These are phyloP conservation scores for Ictidomys tridecemlineatus DNA, from an alignment of 2,113 vertebrate species.

Conservation along the genomic window DNA sequence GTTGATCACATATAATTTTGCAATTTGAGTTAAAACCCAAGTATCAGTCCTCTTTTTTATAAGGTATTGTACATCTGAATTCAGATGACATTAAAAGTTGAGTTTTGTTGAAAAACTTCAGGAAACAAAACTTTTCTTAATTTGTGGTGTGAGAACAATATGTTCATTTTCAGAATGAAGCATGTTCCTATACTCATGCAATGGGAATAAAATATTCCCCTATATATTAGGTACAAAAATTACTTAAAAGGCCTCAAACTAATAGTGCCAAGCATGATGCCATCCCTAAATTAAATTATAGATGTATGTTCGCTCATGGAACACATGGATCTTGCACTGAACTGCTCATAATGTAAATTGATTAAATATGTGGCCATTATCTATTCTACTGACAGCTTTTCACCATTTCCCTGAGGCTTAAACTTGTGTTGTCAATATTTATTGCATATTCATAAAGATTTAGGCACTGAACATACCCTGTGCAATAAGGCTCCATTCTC, in stretches of 20 bases:
- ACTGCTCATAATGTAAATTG: constrained; percentile 40
- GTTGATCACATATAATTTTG: neutral
- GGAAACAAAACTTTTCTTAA: neutral
- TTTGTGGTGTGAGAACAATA: neutral
- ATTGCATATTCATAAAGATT: constrained; percentile 54
- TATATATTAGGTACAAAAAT: neutral
- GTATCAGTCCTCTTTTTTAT: constrained; percentile 15
- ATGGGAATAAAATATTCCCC: neutral
- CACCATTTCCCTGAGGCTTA: constrained; percentile 22
- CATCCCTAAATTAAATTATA: constrained; percentile 24
- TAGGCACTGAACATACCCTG: neutral
- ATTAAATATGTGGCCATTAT: constrained; percentile 67
- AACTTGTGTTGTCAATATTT: constrained; percentile 63
- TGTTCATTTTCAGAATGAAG: neutral
- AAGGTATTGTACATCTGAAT: neutral
- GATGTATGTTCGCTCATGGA: neutral
- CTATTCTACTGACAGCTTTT: constrained; percentile 59
- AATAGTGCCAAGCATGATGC: neutral
- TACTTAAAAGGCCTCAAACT: constrained; percentile 16
- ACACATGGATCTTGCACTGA: constrained; percentile 54
- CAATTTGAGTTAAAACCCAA: neutral
- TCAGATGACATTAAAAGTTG: neutral
- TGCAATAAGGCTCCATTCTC: neutral
- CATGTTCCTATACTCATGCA: too few relatives aligned
- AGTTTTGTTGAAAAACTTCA: neutral